Conservation (phyloP, 2,797 vertebrate species). For the Propithecus perrieri region DNA sequence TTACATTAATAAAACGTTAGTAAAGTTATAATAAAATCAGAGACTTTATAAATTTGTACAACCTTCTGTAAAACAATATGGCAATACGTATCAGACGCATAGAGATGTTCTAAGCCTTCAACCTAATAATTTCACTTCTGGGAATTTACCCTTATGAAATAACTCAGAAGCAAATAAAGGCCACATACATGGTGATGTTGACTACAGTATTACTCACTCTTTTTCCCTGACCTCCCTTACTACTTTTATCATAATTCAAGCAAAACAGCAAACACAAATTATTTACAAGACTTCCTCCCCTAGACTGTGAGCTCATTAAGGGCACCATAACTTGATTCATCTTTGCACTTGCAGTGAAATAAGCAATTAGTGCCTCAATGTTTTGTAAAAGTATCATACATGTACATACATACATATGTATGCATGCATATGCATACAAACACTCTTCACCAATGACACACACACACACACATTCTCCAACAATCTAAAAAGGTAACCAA, state of each 20-base stretch:
- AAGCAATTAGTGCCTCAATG: background rate
- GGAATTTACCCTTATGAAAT: background rate
- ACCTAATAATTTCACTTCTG: background rate
- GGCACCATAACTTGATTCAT: background rate
- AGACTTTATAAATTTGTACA: background rate
- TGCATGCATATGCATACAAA: background rate
- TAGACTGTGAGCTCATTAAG: background rate
- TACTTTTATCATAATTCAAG: background rate
- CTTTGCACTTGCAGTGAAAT: background rate
- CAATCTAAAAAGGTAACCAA: background rate
- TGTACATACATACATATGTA: background rate
- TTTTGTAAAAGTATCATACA: background rate
- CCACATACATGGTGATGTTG: background rate
- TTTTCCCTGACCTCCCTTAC: accelerated
- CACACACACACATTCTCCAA: background rate
- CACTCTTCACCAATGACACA: too few species aligned
- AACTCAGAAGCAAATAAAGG: slow-evolving; percentile 16
- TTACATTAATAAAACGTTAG: background rate
- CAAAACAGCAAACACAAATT: background rate
- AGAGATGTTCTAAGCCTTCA: background rate
- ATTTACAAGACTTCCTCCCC: background rate
- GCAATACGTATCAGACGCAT: background rate
- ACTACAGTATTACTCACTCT: background rate
- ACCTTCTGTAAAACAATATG: background rate
- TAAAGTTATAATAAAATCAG: background rate